Conservation (phyloP, 2,797 vertebrate species). For the Pantherophis vulpinus region DNA sequence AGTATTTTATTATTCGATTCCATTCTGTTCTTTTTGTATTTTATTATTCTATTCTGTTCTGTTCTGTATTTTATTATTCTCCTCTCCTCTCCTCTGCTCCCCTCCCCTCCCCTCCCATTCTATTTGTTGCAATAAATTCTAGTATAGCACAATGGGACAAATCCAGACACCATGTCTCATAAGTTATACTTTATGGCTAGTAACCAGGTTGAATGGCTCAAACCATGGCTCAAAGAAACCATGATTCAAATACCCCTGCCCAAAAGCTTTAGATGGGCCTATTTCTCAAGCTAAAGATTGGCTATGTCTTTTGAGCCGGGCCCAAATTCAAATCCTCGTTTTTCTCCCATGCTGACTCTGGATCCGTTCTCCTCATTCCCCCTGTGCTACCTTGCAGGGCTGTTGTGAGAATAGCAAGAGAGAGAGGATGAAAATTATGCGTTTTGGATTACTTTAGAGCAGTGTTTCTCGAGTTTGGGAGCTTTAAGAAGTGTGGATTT, state of each 20-base stretch:
- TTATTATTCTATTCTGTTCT: too few species aligned
- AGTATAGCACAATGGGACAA: neutral
- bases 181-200: neutral
- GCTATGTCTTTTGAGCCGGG: neutral
- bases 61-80: too few species aligned
- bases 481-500: neutral
- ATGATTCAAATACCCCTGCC: neutral
- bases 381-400: neutral
- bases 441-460: neutral
- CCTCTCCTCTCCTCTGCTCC: accelerated
- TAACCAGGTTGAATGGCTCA: neutral
- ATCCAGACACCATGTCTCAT: neutral
- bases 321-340: neutral
- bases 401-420: neutral
- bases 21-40: too few species aligned
- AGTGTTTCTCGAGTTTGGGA: neutral
- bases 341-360: neutral
- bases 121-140: too few species aligned
- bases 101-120: too few species aligned
- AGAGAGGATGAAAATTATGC: neutral
- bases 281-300: neutral
- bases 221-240: neutral
- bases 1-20: too few species aligned
- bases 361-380: neutral
- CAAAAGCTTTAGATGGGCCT: neutral